Percentiles rank a stretch among this genome's conserved stretches.
These are phyloP conservation scores for Macrobrachium rosenbergii DNA, from an alignment of 1,140 invertebrate genomes.

Conservation along the genomic window DNA sequence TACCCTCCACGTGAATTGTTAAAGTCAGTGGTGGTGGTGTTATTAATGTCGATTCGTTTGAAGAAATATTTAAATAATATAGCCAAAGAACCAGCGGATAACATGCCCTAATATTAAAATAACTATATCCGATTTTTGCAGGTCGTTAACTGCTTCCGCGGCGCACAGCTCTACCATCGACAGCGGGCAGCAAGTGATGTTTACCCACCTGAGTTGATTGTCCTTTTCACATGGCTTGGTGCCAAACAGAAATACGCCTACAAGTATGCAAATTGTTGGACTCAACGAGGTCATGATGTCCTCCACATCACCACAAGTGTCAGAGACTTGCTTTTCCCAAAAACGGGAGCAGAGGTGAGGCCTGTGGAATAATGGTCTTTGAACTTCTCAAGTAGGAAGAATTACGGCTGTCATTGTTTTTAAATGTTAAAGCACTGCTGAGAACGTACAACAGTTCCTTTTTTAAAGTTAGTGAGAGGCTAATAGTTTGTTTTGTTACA, in stretches of 20 bases:
- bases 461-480: not conserved
- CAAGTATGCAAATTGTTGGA: constrained; percentile 63
- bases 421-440: too few species aligned
- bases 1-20: too few species aligned
- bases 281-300: constrained; percentile 69
- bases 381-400: not conserved
- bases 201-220: constrained; percentile 67
- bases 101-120: not conserved
- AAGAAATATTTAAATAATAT: too few species aligned
- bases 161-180: constrained; percentile 68
- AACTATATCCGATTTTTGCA: not conserved
- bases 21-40: too few species aligned
- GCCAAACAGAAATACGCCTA: constrained; percentile 64
- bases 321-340: constrained; percentile 71
- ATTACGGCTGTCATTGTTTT: too few species aligned
- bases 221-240: constrained; percentile 69
- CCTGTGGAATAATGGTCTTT: not conserved
- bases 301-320: constrained; percentile 72
- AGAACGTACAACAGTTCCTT: not conserved
- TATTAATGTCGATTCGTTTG: too few species aligned
- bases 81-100: too few species aligned
- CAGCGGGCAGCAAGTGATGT: not conserved
- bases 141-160: constrained; percentile 48
- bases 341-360: constrained; percentile 56
- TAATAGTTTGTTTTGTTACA: constrained; percentile 6